Evolutionary conservation across 2,888 invertebrate species (phyloP).

Genomic region (Chorisops tibialis): DNA sequence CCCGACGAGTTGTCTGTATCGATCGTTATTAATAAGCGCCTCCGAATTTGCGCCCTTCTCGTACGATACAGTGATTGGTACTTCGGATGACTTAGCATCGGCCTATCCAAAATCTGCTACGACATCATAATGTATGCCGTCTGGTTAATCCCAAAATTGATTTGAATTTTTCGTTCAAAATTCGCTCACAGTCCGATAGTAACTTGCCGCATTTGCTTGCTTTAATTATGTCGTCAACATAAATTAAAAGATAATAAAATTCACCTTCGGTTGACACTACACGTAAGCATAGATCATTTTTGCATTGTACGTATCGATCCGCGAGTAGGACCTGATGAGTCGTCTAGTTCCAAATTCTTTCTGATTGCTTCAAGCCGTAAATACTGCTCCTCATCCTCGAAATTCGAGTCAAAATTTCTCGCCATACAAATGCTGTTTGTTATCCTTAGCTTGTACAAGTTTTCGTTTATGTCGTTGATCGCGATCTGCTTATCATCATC

Average conservation of each 20-base stretch:
- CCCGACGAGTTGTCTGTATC: constrained; percentile 35
- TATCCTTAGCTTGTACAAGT: too few species aligned
- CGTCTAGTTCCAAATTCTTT: constrained; percentile 8
- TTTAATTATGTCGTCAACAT: too few species aligned
- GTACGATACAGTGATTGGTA: not conserved
- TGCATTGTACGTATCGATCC: constrained; percentile 10
- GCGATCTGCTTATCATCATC: too few species aligned
- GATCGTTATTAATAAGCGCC: constrained; percentile 14
- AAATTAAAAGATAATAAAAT: too few species aligned
- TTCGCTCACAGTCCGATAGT: too few species aligned
- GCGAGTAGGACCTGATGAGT: constrained; percentile 30
- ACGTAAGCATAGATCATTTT: too few species aligned
- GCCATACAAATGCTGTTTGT: too few species aligned
- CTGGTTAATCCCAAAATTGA: not conserved
- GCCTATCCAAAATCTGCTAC: not conserved
- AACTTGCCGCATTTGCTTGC: too few species aligned
- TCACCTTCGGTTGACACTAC: too few species aligned
- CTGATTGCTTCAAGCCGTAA: not conserved
- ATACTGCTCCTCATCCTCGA: not conserved
- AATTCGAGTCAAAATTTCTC: too few species aligned
- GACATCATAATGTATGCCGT: not conserved
- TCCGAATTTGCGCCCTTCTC: not conserved
- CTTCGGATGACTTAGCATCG: not conserved
- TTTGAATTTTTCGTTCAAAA: not conserved
- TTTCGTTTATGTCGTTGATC: too few species aligned